Evolutionary conservation across 2,888 invertebrate species (phyloP).

Genomic region (Dicranocentrus wangi): DNA sequence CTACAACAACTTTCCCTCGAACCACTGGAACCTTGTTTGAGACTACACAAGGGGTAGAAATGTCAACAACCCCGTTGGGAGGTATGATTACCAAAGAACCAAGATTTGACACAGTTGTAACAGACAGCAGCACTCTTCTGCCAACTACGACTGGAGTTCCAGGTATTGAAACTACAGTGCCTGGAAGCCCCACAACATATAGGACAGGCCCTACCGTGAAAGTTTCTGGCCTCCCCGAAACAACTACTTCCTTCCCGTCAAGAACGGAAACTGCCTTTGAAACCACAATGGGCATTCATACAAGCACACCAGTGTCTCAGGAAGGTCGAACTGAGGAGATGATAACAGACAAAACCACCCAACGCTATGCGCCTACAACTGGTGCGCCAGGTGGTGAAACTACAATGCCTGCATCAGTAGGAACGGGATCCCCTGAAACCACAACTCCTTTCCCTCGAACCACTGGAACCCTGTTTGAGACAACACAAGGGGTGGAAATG

Average conservation of each 20-base stretch:
- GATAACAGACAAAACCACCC: no score
- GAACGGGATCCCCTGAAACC: not conserved
- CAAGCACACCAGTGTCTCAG: no score
- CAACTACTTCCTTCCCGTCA: no score
- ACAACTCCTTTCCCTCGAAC: not conserved
- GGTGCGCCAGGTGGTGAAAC: no score
- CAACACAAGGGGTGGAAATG: not conserved
- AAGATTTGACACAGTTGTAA: not conserved
- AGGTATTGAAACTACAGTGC: not conserved
- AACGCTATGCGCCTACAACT: no score
- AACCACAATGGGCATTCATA: no score
- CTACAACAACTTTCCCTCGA: not conserved
- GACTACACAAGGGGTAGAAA: slow-evolving; percentile 11
- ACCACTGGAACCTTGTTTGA: slow-evolving; percentile 7
- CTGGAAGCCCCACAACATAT: no score
- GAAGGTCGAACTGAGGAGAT: no score
- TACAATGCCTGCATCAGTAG: no score
- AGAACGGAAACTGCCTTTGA: slow-evolving; percentile 2
- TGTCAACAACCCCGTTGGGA: not conserved
- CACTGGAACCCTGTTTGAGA: slow-evolving; percentile 1
- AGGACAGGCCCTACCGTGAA: no score
- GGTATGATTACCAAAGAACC: not conserved
- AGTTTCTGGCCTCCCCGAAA: no score
- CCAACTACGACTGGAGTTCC: slow-evolving; percentile 1
- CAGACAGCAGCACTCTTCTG: slow-evolving; percentile 17